Evolutionary conservation across 2,797 vertebrate species (phyloP), one percentile per base, ranked within the genome.

Genomic region (Alcedo atthis): DNA sequence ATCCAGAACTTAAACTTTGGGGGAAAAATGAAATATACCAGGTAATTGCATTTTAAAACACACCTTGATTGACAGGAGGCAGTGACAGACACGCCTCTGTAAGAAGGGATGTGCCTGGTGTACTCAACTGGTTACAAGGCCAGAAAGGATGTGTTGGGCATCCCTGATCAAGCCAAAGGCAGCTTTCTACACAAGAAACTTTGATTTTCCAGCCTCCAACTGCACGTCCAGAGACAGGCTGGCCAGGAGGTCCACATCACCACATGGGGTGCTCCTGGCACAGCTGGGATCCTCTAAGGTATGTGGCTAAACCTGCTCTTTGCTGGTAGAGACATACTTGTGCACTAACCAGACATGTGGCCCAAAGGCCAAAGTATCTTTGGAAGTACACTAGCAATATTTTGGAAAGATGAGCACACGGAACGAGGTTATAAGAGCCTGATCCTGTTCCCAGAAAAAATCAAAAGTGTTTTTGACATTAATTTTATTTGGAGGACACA

Each of bases 211-310:
- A 14, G 16, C 10, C 53, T 80, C 40, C 21, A 32, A 32, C 25
- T 54, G 32, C 3, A 15, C 1, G 8, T 54, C 46, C 20, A 17
- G 16, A 78, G 19, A 16, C 0, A 0, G 46, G 17, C 37, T 55
- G 30, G n/a, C 3, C 3, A 2, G 6, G 0, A 0, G 13, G 46
- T 51, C 30, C 0, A 0, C 0, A 3, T 15, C 42, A 42, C 21
- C 0, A 0, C n/a, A 35, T 2, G 1, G 7, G 10, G 15, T 6
- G 6, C 1, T 62, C 18, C 49, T 43, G 37, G 33, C 17, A 61
- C 8, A 42, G 32, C 14, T 78, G 14, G 8, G 6, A 76, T 28
- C 24, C 35, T n/a, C n/a, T 33, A 0, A 0, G 6, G 12, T 21
- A 61, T 3, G 8, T 15, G 6, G 26, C 16, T 80, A 81, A 71